These are phyloP conservation scores for Pituophis catenifer DNA, from an alignment of 2,113 vertebrate species.

Conservation along the genomic window DNA sequence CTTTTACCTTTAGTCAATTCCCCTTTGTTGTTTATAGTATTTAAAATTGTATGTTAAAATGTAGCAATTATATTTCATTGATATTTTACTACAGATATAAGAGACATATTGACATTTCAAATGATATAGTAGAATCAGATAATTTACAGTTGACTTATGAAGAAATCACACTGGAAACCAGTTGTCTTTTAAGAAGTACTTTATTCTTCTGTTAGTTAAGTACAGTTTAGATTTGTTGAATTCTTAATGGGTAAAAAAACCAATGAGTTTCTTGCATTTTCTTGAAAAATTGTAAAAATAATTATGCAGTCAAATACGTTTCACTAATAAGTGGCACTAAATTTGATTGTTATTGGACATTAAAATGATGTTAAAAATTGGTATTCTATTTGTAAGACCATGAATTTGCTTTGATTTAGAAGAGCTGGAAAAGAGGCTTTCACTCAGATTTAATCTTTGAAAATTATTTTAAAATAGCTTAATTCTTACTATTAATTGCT, in stretches of 20 bases:
- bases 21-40: not conserved
- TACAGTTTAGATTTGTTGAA: not conserved
- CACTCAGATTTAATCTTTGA: not conserved
- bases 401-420: not conserved
- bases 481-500: not conserved
- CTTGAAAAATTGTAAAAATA: not conserved
- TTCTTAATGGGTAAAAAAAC: not conserved
- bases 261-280: not conserved
- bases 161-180: not conserved
- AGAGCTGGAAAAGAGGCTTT: not conserved
- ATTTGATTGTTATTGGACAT: not conserved
- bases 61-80: not conserved
- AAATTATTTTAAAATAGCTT: not conserved
- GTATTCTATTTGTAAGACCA: not conserved
- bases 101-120: not conserved
- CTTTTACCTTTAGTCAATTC: not conserved
- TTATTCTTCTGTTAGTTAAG: not conserved
- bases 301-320: not conserved
- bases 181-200: not conserved
- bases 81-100: not conserved
- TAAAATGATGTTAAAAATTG: not conserved
- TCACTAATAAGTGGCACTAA: rapidly evolving
- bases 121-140: not conserved
- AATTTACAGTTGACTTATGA: not conserved
- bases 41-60: not conserved